phyloP scores from a whole-genome alignment of 2,113 vertebrate genomes.

The Grallaria varia region DNA sequence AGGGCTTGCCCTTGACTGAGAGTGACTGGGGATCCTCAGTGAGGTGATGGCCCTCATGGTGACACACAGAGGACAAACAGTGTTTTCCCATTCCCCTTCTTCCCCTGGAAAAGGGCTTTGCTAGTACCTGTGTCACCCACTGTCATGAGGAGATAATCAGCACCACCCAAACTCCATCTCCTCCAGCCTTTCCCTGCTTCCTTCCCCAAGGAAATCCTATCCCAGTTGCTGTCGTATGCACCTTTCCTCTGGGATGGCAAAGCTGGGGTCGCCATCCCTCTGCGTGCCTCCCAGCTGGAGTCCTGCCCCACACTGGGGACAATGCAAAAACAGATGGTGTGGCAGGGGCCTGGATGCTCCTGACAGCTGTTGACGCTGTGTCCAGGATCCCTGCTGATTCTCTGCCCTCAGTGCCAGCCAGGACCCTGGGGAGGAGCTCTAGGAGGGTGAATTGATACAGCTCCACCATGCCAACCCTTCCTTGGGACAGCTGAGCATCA shows the following conservation, averaged over 20 bases:
- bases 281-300: neutral
- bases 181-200: neutral
- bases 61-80: neutral
- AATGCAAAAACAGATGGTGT: neutral
- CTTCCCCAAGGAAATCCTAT: neutral
- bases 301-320: neutral
- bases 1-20: accelerated
- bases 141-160: neutral
- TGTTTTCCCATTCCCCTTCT: neutral
- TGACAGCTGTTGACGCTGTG: neutral
- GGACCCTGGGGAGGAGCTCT: neutral
- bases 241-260: neutral
- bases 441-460: accelerated
- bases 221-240: neutral
- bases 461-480: accelerated
- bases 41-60: accelerated
- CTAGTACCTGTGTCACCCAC: accelerated
- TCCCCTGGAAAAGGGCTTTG: neutral
- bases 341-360: neutral
- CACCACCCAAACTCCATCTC: neutral
- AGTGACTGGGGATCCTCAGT: accelerated
- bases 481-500: neutral
- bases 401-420: accelerated
- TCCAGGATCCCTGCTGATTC: neutral
- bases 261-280: neutral